A percentile compares a stretch with the other conserved stretches of the same genome.
Evolutionary conservation across 2,888 invertebrate species (phyloP).

Genomic region (Hirtodrosophila histrioides): DNA sequence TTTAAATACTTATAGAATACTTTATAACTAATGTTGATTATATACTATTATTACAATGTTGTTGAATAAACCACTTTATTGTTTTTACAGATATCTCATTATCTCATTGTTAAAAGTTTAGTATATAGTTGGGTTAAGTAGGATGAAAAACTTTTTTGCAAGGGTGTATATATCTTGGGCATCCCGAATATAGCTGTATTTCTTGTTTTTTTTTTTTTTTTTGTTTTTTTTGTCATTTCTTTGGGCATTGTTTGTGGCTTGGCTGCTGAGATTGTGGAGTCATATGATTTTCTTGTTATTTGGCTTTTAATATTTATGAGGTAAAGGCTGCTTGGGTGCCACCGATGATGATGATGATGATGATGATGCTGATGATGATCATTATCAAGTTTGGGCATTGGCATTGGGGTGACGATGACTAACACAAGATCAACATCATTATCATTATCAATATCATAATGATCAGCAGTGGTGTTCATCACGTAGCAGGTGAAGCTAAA

Average conservation of each 20-base stretch:
- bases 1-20: too few species aligned
- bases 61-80: too few species aligned
- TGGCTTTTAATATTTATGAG: slow-evolving; percentile 56
- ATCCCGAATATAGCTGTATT: too few species aligned
- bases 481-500: slow-evolving; percentile 47
- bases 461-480: slow-evolving; percentile 26
- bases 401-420: slow-evolving; percentile 39
- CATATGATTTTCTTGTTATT: slow-evolving; percentile 47
- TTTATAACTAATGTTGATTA: too few species aligned
- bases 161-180: too few species aligned
- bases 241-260: slow-evolving; percentile 25
- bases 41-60: too few species aligned
- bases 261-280: slow-evolving; percentile 27
- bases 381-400: slow-evolving; percentile 2
- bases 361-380: slow-evolving; percentile 4
- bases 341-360: slow-evolving; percentile 24
- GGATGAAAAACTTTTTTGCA: too few species aligned
- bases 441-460: slow-evolving; percentile 13
- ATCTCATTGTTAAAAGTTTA: too few species aligned
- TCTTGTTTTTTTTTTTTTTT: background rate
- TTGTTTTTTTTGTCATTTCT: slow-evolving; percentile 11
- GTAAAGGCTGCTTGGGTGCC: slow-evolving; percentile 28
- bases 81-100: too few species aligned
- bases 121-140: too few species aligned
- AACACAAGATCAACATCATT: slow-evolving; percentile 25